These are phyloP conservation scores for Drosophila fuyamai DNA, from an alignment of 1,140 invertebrate genomes.

Conservation along the genomic window DNA sequence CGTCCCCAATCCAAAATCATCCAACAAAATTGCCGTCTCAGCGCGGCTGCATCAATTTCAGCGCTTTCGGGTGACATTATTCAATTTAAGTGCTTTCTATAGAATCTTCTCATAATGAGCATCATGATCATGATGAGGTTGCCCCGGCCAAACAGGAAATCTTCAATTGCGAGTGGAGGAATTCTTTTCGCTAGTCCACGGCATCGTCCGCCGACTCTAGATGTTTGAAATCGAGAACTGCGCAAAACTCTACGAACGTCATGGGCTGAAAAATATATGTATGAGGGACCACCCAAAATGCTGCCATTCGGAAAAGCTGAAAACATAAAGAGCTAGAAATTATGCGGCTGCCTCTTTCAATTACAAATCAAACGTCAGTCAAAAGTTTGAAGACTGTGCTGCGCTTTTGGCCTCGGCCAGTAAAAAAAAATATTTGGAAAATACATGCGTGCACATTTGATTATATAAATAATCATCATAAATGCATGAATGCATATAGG, in stretches of 20 bases:
- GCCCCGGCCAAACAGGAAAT: constrained; percentile 56
- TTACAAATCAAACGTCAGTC: constrained; percentile 78
- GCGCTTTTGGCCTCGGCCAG: constrained; percentile 20
- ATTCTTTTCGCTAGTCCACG: constrained; percentile 6
- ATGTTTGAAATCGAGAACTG: constrained; percentile 67
- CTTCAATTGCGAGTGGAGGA: constrained; percentile 57
- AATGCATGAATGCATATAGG: constrained; percentile 28
- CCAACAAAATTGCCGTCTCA: constrained; percentile 50
- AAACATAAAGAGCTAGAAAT: constrained; percentile 63
- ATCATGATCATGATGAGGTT: constrained; percentile 51
- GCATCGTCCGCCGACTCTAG: constrained; percentile 37
- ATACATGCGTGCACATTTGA: constrained; percentile 28
- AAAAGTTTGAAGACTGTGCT: constrained; percentile 45
- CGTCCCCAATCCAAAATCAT: constrained; percentile 4
- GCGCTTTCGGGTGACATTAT: constrained; percentile 72
- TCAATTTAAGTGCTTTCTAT: constrained; percentile 66
- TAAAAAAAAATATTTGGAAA: constrained; percentile 68
- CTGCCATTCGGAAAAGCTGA: constrained; percentile 22
- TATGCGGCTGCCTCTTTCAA: constrained; percentile 60
- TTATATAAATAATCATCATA: constrained; percentile 52
- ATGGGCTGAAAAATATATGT: background rate
- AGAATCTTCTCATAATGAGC: constrained; percentile 50
- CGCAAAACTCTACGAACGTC: constrained; percentile 46
- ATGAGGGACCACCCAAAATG: constrained; percentile 62
- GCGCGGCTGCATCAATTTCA: constrained; percentile 57